Percentiles rank a stretch among this genome's conserved stretches.
Evolutionary conservation across 2,888 invertebrate genomes (phyloP).

Genomic region (Polyommatus icarus): DNA sequence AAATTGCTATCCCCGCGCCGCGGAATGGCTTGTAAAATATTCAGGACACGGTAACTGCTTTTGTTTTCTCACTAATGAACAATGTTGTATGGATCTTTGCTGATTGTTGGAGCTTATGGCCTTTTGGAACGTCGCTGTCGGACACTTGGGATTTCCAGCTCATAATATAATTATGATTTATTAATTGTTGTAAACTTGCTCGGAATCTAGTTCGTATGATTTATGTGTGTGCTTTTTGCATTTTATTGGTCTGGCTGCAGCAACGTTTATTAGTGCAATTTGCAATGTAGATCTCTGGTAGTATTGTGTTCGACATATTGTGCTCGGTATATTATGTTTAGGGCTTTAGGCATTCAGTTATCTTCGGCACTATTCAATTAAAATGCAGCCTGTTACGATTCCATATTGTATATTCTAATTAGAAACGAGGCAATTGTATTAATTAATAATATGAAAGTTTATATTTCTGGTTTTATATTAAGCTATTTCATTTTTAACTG

Average conservation of each 20-base stretch:
- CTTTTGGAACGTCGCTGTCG: slow-evolving; percentile 1
- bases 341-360: slow-evolving; percentile 5
- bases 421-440: not conserved
- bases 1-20: slow-evolving; percentile 63
- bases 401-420: not conserved
- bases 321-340: not conserved
- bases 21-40: slow-evolving; percentile 73
- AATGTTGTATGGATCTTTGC: slow-evolving; percentile 46
- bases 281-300: slow-evolving; percentile 20
- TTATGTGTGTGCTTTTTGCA: slow-evolving; percentile 1
- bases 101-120: slow-evolving; percentile 31
- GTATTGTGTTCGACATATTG: not conserved
- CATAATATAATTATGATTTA: slow-evolving; percentile 17
- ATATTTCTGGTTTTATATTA: not conserved
- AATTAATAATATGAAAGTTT: not conserved
- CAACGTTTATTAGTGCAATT: slow-evolving; percentile 13
- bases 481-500: too few species aligned
- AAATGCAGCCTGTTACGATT: slow-evolving; percentile 9
- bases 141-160: slow-evolving; percentile 10
- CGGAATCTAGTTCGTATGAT: not conserved
- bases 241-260: slow-evolving; percentile 6
- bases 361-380: not conserved
- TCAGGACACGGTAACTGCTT: slow-evolving; percentile 71
- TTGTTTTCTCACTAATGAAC: slow-evolving; percentile 70
- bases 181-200: not conserved